These are phyloP conservation scores for Sebastolobus altivelis DNA, from an alignment of 2,797 vertebrate genomes.

Conservation along the genomic window DNA sequence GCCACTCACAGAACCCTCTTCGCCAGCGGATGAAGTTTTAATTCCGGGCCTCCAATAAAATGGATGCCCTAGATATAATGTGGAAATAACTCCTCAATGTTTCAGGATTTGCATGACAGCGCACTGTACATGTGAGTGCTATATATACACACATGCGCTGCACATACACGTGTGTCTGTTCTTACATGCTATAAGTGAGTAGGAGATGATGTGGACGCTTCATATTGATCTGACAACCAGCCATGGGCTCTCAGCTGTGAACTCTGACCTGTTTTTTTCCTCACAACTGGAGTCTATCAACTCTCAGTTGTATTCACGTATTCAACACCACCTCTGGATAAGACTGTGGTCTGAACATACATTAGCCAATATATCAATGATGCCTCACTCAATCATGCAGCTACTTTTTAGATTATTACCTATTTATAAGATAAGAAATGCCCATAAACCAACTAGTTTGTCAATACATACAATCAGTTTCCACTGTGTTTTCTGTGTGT, in stretches of 20 bases:
- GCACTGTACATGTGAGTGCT: slow-evolving; percentile 24
- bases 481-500: neutral
- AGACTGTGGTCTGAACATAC: neutral
- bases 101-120: slow-evolving; percentile 68
- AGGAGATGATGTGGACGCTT: slow-evolving; percentile 51
- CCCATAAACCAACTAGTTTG: neutral
- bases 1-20: slow-evolving; percentile 72
- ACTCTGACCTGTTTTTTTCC: slow-evolving; percentile 26
- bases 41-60: slow-evolving; percentile 78
- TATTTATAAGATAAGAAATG: neutral
- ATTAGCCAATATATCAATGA: neutral
- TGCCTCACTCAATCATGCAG: neutral
- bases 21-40: slow-evolving; percentile 80
- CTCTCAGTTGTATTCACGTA: neutral
- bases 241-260: slow-evolving; percentile 48
- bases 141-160: slow-evolving; percentile 18
- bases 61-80: slow-evolving; percentile 75
- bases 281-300: slow-evolving; percentile 18
- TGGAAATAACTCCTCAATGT: slow-evolving; percentile 74
- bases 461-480: neutral
- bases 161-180: slow-evolving; percentile 24
- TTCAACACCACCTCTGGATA: neutral
- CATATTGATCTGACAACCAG: slow-evolving; percentile 66
- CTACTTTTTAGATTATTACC: neutral
- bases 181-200: slow-evolving; percentile 11